Evolutionary conservation across 2,113 vertebrate species (phyloP).

Genomic region (Acrocephalus kingi): DNA sequence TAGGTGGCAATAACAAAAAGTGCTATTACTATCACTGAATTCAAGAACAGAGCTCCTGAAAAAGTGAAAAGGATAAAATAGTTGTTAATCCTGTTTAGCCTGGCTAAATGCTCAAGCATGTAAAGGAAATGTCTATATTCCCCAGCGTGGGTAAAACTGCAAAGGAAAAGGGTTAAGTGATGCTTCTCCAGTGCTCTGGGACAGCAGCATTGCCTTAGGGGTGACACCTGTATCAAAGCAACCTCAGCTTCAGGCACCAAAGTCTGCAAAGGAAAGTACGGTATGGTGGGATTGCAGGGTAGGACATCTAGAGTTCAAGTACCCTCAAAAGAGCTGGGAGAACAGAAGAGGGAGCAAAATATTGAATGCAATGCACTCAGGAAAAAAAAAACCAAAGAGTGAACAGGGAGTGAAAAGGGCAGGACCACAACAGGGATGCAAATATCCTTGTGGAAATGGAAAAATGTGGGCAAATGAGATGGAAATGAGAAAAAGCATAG

Average conservation of each 20-base stretch:
- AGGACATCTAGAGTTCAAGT: background rate
- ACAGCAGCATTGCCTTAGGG: background rate
- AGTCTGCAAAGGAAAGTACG: background rate
- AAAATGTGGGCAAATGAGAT: background rate
- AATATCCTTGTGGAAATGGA: background rate
- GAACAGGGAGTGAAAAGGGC: background rate
- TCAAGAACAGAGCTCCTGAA: conserved; percentile 73
- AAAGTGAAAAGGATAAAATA: conserved; percentile 60
- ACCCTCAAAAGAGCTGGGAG: background rate
- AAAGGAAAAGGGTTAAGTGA: conserved; percentile 19
- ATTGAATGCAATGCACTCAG: background rate
- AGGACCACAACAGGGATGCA: background rate
- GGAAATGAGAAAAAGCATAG: background rate
- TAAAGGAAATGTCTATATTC: background rate
- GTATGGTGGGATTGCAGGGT: background rate
- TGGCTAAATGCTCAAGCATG: background rate
- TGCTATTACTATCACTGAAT: conserved; percentile 75
- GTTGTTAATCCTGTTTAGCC: conserved; percentile 39
- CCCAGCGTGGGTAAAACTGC: background rate
- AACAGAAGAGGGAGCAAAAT: background rate
- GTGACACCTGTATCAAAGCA: background rate
- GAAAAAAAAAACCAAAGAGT: background rate
- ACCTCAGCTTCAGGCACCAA: background rate
- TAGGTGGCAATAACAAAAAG: conserved; percentile 18
- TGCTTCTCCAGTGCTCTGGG: background rate